Base-by-base conservation (phyloP, 2,888 invertebrate species). In the Drosophila anceps region DNA sequence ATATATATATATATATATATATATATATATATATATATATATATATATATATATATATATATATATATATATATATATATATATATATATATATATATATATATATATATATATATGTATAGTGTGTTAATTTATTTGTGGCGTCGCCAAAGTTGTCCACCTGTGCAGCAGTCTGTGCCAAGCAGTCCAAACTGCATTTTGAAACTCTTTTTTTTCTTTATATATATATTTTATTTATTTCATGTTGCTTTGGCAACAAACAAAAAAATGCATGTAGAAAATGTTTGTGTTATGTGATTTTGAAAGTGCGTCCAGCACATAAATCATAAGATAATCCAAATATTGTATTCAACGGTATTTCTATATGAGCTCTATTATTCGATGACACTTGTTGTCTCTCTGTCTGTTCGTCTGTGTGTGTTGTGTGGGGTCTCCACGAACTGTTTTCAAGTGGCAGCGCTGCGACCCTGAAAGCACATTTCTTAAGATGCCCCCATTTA, bases 301-400 rank as follows among this genome's bases (percentile, higher is more conserved):
- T 82, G 80, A 87, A 82, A 82, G 90, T 89, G 87, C 78, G 66
- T 76, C 73, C 54, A 71, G 60, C 66, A 80, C 69, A 88, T 90
- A 90, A 86, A 86, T 90, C 90, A 86, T 64, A 78, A 50, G 81
- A 76, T 88, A 82, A 85, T 82, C 84, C 79, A 76, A 74, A 86
- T 72, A 72, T 82, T 79, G 84, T 71, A 54, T 61, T 24, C 43
- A 55, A 64, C 33, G 43, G 46, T 51, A 78, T 70, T 65, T 76
- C 44, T 35, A 33, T 51, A 51, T 57, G 33, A 66, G 29, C 60
- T 48, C 43, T 29, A 50, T 62, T 70, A 35, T 69, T 72, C 73
- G 87, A 89, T 84, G 88, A 82, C 89, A 81, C 82, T 87, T 83
- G 76, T 64, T 63, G 44, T 39, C 51, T 55, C 13, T 43, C 51